Evolutionary conservation across 2,797 vertebrate genomes (phyloP), one percentile per base, ranked within the genome.

Genomic region (Merluccius polli): DNA sequence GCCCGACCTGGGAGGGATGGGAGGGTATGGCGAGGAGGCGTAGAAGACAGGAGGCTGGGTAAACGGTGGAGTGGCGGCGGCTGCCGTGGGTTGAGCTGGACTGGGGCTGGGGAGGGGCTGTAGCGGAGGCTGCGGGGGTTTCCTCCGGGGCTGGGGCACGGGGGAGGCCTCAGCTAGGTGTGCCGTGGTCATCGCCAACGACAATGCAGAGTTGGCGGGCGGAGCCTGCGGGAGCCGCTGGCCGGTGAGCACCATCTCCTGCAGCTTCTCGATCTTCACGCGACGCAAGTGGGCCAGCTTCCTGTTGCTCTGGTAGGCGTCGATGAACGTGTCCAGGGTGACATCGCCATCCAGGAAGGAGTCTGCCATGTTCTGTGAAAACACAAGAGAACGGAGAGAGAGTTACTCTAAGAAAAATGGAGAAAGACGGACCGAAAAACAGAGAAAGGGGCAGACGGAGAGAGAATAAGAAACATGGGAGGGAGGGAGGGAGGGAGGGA

Each of bases 251-350:
- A 98, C 95, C 93, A 98, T 93, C 86, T 99, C 98, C 84, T 97
- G 97, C 73, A 99, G 95, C 90, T 98, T 99, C 87, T 99, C 97
- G 0, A 99, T 98, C 84, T 99, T 99, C 2, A 99, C 97, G 3
- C 97, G 90, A 0, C 97, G 93, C 87, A 94, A 83, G 87, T 99
- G 98, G 7, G 97, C 97, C 81, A 99, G 90, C 81, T 95, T 98
- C 44, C 97, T 93, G 79, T 96, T 95, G 89, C 85, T 97, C 90
- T 95, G 97, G 84, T 98, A 99, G 41, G 93, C 87, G 0, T 99
- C 97, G 0, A 97, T 93, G 91, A 99, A 99, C 75, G 94, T 81
- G 72, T 99, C 97, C 81, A 98, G 88, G 0, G 96, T 89, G 33
- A 97, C 88, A 59, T 95, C 95, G 0, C 97, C 97, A 0, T 97